Percentiles rank a stretch among this genome's conserved stretches.
These are phyloP conservation scores for Petroica traversi DNA, from an alignment of 2,113 vertebrate species.

Conservation along the genomic window DNA sequence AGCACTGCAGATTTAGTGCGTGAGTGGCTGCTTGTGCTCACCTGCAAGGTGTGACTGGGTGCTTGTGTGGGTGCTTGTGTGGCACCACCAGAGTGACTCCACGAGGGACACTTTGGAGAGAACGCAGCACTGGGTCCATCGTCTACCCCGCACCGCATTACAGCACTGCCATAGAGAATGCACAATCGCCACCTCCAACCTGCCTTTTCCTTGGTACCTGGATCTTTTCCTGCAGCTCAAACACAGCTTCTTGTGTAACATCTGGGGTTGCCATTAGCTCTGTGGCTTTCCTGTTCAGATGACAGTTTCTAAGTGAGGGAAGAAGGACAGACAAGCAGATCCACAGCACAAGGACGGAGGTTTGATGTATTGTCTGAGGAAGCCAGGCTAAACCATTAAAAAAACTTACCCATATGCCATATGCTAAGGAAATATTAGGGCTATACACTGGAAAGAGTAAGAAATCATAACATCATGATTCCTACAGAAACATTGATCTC, in stretches of 20 bases:
- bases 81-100: too few species aligned
- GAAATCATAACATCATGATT: background rate
- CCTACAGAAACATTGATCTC: background rate
- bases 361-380: background rate
- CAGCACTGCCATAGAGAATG: accelerated
- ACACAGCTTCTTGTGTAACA: background rate
- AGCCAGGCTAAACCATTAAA: background rate
- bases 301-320: background rate
- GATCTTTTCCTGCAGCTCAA: background rate
- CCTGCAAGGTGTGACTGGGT: too few species aligned
- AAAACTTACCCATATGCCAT: background rate
- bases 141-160: too few species aligned
- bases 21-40: too few species aligned
- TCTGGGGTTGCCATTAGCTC: background rate
- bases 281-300: background rate
- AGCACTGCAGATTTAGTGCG: too few species aligned
- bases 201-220: background rate
- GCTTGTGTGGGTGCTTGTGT: too few species aligned
- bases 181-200: too few species aligned
- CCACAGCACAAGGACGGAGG: background rate
- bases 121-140: too few species aligned
- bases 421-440: background rate
- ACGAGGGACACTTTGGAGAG: too few species aligned
- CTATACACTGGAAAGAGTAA: background rate
- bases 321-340: background rate